Percentiles rank a stretch among this genome's conserved stretches.
Conservation (phyloP, 2,113 vertebrate genomes). For the Corythornis madagascariensis region DNA sequence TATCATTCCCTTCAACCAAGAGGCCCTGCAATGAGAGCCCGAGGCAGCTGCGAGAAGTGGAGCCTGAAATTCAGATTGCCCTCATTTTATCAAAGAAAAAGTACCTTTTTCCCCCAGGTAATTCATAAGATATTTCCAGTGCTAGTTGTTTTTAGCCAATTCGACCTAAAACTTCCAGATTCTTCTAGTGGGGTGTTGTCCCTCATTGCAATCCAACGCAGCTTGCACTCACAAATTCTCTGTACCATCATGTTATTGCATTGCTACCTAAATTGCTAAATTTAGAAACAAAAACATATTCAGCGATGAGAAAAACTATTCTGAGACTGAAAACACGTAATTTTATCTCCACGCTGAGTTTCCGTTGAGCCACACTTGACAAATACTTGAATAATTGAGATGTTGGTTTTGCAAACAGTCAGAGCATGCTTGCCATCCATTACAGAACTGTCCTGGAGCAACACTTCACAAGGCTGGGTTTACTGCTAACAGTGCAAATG, state of each 20-base stretch:
- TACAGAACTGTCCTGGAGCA: neutral
- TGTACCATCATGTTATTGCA: neutral
- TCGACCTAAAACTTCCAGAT: neutral
- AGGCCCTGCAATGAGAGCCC: conserved; percentile 4
- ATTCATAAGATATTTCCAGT: neutral
- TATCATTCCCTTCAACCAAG: neutral
- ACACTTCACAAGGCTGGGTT: neutral
- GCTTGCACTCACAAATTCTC: neutral
- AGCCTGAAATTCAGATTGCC: conserved; percentile 62
- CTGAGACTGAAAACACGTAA: neutral
- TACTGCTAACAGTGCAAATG: too few species aligned
- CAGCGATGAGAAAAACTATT: neutral
- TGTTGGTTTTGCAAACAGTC: neutral
- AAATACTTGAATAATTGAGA: neutral
- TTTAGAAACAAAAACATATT: neutral
- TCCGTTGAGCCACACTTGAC: neutral
- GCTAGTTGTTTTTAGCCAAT: neutral
- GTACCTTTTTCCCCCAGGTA: neutral
- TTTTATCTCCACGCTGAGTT: neutral
- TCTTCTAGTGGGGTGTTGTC: neutral
- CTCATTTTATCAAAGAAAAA: conserved; percentile 38
- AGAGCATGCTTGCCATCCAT: neutral
- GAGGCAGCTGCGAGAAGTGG: conserved; percentile 29
- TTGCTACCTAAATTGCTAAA: neutral
- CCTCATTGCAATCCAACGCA: neutral